Evolutionary conservation across 2,797 vertebrate species (phyloP).

Genomic region (Poeciliopsis turneri): DNA sequence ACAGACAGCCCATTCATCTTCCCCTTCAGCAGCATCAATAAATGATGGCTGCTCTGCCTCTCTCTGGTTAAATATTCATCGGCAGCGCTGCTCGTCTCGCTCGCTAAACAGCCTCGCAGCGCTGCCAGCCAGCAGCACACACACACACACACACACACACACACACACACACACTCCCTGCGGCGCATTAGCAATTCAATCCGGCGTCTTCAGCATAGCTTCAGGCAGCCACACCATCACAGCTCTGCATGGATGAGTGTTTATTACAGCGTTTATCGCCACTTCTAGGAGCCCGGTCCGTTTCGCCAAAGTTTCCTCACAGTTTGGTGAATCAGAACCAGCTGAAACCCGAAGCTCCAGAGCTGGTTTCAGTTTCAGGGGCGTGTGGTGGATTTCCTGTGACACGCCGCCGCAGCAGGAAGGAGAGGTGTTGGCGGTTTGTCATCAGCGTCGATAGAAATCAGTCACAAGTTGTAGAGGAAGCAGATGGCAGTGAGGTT

Average conservation of each 20-base stretch:
- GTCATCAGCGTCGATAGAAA: background rate
- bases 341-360: background rate
- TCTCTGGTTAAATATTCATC: constrained; percentile 67
- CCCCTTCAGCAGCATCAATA: constrained; percentile 64
- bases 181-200: constrained; percentile 56
- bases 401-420: background rate
- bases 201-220: constrained; percentile 19
- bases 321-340: constrained; percentile 2
- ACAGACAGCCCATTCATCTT: constrained; percentile 58
- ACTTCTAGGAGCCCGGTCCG: constrained; percentile 12
- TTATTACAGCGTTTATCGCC: constrained; percentile 13
- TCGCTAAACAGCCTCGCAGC: constrained; percentile 54
- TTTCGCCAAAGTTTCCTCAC: background rate
- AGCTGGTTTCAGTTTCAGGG: background rate
- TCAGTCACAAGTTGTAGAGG: constrained; percentile 2
- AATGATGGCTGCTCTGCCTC: constrained; percentile 56
- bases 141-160: background rate
- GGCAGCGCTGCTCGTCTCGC: constrained; percentile 48
- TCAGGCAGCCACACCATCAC: constrained; percentile 25
- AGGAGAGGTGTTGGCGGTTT: constrained; percentile 5
- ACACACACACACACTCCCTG: background rate
- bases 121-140: constrained; percentile 16
- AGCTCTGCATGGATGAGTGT: constrained; percentile 14
- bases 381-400: background rate
- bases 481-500: background rate